A percentile compares a stretch with the other conserved stretches of the same genome.
phyloP scores from a whole-genome alignment of 2,888 invertebrate genomes.

The Nysson spinosus region DNA sequence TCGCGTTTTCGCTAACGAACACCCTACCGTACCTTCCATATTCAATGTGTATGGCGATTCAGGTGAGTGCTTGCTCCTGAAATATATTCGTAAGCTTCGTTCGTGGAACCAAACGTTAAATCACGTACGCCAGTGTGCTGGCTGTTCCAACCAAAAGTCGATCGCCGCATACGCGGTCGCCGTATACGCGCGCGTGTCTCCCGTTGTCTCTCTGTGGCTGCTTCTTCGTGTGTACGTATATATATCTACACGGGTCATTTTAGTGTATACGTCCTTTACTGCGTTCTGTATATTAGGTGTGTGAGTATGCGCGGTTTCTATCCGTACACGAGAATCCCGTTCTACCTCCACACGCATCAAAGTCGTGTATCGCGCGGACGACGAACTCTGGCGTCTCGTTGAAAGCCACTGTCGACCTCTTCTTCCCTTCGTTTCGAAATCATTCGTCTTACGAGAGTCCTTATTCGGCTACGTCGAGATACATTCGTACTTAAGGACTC shows the following conservation, averaged over 20 bases:
- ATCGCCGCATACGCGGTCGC: constrained; percentile 28
- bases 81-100: background rate
- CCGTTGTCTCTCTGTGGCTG: background rate
- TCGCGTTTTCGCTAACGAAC: constrained; percentile 73
- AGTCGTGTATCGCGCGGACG: constrained; percentile 59
- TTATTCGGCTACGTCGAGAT: background rate
- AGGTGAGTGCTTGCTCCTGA: constrained; percentile 83
- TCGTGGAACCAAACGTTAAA: background rate
- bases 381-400: constrained; percentile 66
- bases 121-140: background rate
- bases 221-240: background rate
- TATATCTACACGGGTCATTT: background rate
- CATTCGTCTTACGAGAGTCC: background rate
- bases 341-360: constrained; percentile 24
- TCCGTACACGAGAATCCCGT: constrained; percentile 6
- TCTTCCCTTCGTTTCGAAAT: constrained; percentile 29
- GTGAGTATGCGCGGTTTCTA: background rate
- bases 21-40: constrained; percentile 80
- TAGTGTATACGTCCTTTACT: constrained; percentile 1
- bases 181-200: constrained; percentile 32
- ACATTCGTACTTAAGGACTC: background rate
- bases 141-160: constrained; percentile 38
- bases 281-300: constrained; percentile 5
- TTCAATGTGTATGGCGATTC: constrained; percentile 93
- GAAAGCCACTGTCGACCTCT: constrained; percentile 32